Evolutionary conservation across 2,888 invertebrate genomes (phyloP).

Genomic region (Colletes collaris): DNA sequence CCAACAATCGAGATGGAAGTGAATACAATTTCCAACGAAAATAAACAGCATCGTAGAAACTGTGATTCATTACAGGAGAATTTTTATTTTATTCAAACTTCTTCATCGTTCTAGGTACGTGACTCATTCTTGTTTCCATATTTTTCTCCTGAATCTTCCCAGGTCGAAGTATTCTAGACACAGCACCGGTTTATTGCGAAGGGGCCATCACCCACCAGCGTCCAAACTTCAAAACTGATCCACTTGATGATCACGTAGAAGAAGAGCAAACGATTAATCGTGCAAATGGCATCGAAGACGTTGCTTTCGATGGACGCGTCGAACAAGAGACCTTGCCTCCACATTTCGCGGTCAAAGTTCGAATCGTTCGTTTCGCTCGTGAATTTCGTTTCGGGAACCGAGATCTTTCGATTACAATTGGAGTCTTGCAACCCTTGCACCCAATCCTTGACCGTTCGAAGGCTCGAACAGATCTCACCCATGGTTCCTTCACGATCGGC

Average conservation of each 20-base stretch:
- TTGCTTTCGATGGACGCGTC: conserved; percentile 64
- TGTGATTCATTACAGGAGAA: not conserved
- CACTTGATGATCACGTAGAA: conserved; percentile 73
- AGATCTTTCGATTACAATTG: not conserved
- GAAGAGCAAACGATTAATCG: conserved; percentile 74
- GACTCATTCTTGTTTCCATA: not conserved
- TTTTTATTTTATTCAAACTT: not conserved
- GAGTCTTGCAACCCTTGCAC: not conserved
- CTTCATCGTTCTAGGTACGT: not conserved
- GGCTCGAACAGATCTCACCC: conserved; percentile 50
- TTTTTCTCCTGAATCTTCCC: not conserved
- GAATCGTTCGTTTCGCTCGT: conserved; percentile 42
- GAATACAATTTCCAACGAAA: not conserved
- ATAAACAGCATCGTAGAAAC: not conserved
- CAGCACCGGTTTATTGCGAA: conserved; percentile 36
- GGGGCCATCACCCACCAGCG: conserved; percentile 63
- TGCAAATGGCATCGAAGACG: conserved; percentile 68
- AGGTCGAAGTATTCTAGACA: too few species aligned
- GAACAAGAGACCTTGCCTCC: conserved; percentile 59
- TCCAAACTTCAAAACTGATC: conserved; percentile 75
- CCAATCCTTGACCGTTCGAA: conserved; percentile 36
- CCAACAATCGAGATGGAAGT: not conserved
- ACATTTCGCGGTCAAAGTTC: conserved; percentile 19
- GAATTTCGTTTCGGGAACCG: conserved; percentile 19
- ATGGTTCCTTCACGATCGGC: conserved; percentile 27